Percentiles rank a stretch among this genome's conserved stretches.
phyloP scores from a whole-genome alignment of 2,888 invertebrate species.

The Hermaeophaga mercurialis region DNA sequence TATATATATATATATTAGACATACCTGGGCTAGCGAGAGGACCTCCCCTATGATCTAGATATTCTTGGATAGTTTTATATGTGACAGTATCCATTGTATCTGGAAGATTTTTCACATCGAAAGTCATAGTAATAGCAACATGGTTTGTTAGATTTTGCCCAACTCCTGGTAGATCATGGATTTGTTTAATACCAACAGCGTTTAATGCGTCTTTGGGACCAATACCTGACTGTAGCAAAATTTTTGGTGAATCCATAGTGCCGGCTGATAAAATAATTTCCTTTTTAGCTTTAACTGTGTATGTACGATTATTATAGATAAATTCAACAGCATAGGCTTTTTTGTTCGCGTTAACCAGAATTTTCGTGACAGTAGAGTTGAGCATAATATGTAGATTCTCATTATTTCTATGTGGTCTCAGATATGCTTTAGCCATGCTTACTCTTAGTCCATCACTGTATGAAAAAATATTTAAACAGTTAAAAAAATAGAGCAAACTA shows the following conservation, averaged over 20 bases:
- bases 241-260: constrained; percentile 66
- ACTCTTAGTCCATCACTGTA: constrained; percentile 39
- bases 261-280: constrained; percentile 68
- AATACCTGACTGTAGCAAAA: constrained; percentile 69
- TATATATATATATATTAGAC: too few species aligned
- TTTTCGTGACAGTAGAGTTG: constrained; percentile 64
- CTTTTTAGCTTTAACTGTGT: constrained; percentile 59
- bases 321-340: constrained; percentile 66
- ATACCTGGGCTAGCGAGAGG: constrained; percentile 23
- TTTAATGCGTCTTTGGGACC: constrained; percentile 66
- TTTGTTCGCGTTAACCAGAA: constrained; percentile 58
- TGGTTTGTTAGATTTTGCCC: constrained; percentile 72
- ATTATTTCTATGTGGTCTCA: constrained; percentile 63
- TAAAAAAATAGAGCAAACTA: neutral
- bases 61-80: constrained; percentile 4
- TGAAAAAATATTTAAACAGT: neutral
- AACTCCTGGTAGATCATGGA: constrained; percentile 68
- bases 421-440: constrained; percentile 65
- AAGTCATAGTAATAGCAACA: constrained; percentile 61
- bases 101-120: constrained; percentile 37
- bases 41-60: constrained; percentile 15
- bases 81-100: constrained; percentile 7
- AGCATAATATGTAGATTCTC: constrained; percentile 65
- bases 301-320: constrained; percentile 58
- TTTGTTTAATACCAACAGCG: constrained; percentile 63